These are phyloP conservation scores for Allacma fusca DNA, from an alignment of 2,888 invertebrate species.

Conservation along the genomic window DNA sequence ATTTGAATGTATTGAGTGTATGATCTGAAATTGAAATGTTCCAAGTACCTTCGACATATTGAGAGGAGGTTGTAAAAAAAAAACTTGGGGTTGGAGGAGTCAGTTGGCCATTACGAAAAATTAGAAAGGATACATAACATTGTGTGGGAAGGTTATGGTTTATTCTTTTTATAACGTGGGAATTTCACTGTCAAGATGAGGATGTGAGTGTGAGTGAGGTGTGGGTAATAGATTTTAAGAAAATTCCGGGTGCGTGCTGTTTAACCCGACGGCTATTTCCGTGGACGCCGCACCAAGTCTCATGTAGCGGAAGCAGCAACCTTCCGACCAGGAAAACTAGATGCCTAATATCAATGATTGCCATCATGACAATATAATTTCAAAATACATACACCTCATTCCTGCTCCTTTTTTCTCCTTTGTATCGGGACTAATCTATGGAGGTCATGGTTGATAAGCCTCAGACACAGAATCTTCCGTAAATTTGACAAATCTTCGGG, in stretches of 20 bases:
- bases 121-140: background rate
- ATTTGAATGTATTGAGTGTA: no score
- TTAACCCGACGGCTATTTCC: slow-evolving; percentile 61
- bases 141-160: slow-evolving; percentile 17
- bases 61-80: no score
- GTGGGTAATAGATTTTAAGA: slow-evolving; percentile 59
- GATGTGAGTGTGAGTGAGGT: slow-evolving; percentile 44
- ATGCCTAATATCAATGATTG: slow-evolving; percentile 61
- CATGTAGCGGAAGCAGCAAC: slow-evolving; percentile 60
- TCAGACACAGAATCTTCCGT: slow-evolving; percentile 15
- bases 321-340: slow-evolving; percentile 61
- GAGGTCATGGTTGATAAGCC: slow-evolving; percentile 30
- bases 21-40: no score
- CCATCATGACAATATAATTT: slow-evolving; percentile 61
- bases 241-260: slow-evolving; percentile 60
- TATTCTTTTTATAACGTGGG: background rate
- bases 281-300: slow-evolving; percentile 60
- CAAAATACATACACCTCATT: slow-evolving; percentile 46
- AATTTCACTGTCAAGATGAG: slow-evolving; percentile 34
- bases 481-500: background rate
- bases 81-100: no score
- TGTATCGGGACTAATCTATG: slow-evolving; percentile 21
- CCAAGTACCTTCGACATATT: no score
- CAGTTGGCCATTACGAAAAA: background rate
- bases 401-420: slow-evolving; percentile 33